These are phyloP conservation scores for Taphrorychus bicolor DNA, from an alignment of 2,888 invertebrate species.

Conservation along the genomic window DNA sequence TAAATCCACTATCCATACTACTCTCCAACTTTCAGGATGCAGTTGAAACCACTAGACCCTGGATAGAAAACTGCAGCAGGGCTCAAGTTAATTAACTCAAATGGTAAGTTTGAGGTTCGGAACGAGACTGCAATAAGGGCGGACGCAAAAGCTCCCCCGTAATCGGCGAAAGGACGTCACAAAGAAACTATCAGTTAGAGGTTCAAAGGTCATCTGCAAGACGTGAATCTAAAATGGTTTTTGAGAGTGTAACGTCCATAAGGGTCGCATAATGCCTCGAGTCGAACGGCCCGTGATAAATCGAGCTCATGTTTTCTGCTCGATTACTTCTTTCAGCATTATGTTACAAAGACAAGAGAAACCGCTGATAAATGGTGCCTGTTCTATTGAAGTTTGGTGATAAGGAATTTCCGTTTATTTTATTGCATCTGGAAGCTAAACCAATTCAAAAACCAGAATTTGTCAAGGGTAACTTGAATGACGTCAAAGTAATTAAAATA, in stretches of 20 bases:
- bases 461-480: too few species aligned
- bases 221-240: conserved; percentile 51
- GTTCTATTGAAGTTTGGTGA: neutral
- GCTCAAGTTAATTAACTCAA: too few species aligned
- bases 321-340: conserved; percentile 12
- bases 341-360: neutral
- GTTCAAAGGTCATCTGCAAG: conserved; percentile 49
- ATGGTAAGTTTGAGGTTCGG: neutral
- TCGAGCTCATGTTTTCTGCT: conserved; percentile 22
- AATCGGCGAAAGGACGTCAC: conserved; percentile 12
- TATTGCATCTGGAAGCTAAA: too few species aligned
- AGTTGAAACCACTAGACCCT: too few species aligned
- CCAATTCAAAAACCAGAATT: too few species aligned
- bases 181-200: conserved; percentile 39
- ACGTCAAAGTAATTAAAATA: too few species aligned
- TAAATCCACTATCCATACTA: neutral
- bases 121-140: conserved; percentile 11
- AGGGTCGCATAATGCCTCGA: conserved; percentile 52
- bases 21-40: too few species aligned
- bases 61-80: neutral
- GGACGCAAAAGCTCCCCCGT: neutral
- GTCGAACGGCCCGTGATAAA: conserved; percentile 49
- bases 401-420: too few species aligned
- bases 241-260: conserved; percentile 52
- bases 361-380: neutral